Base-by-base conservation (phyloP, 2,888 invertebrate species). In the Tetranychus piercei region DNA sequence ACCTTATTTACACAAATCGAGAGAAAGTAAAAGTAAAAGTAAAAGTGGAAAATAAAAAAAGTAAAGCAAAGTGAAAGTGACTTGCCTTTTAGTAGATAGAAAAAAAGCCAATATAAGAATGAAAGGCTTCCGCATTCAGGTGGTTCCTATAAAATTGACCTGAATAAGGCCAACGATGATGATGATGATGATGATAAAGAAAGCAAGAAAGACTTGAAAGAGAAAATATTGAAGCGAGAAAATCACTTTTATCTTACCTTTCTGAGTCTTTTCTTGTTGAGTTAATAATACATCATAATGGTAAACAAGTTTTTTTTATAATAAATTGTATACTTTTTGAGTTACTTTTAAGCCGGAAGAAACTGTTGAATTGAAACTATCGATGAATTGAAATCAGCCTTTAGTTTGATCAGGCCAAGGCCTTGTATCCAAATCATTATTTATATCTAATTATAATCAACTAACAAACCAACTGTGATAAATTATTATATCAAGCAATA, bases 1-100 rank as follows among this genome's bases (percentile, higher is more conserved):
- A 34, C 34, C 34, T 34, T 34, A 34, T 34, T 34, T 34, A 34
- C 34, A 34, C 34, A 34, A 34, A 34, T 34, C 5, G 34, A 34
- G n/a, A 69, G 69, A 69, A 23, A 69, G 69, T 23, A 69, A 69
- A 22, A 69, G 69, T 15, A 55, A 15, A 55, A 55, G 15, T 55
- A 55, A 15, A 55, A 55, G 15, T 15, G 15, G 15, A 55, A 55
- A 9, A 9, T 15, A 55, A 55, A 55, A 55, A 55, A 55, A 9
- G 55, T 15, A 15, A 55, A 55, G 15, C 9, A 34, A 34, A 34
- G 34, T 34, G 34, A 34, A 34, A 34, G 34, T 34, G 34, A 34
- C 34, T 34, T 34, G 34, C 34, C 34, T 34, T 34, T 34, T 34
- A n/a, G 55, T 55, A 55, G 15, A 9, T 55, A 55, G 15, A 6